Percentiles rank a stretch among this genome's conserved stretches.
Evolutionary conservation across 2,888 invertebrate species (phyloP).

Genomic region (Epinotia bilunana): DNA sequence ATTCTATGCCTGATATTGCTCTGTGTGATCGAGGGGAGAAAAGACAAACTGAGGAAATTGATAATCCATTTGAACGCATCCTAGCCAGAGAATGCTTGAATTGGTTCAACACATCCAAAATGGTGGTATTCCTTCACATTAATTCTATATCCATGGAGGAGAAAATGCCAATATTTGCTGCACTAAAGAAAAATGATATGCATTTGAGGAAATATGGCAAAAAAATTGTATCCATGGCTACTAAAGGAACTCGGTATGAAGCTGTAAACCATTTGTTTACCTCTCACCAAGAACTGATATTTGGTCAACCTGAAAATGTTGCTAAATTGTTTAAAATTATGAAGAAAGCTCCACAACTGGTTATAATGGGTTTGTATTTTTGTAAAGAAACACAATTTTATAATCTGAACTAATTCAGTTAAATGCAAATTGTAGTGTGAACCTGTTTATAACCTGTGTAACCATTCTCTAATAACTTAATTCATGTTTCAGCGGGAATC

Average conservation of each 20-base stretch:
- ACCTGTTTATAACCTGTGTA: background rate
- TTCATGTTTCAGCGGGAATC: slow-evolving; percentile 86
- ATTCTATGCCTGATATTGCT: slow-evolving; percentile 72
- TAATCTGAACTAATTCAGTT: background rate
- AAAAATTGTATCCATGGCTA: slow-evolving; percentile 86
- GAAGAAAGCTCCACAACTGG: slow-evolving; percentile 88
- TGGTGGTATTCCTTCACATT: slow-evolving; percentile 89
- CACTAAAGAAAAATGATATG: slow-evolving; percentile 88
- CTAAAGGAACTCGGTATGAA: slow-evolving; percentile 88
- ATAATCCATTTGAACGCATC: slow-evolving; percentile 89
- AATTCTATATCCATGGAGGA: slow-evolving; percentile 89
- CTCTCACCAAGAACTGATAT: slow-evolving; percentile 87
- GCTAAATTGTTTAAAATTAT: slow-evolving; percentile 86
- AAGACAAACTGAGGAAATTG: slow-evolving; percentile 61
- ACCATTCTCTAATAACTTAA: slow-evolving; percentile 47
- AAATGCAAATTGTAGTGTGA: background rate
- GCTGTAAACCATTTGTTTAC: slow-evolving; percentile 86
- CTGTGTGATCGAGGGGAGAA: slow-evolving; percentile 79
- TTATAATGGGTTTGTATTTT: slow-evolving; percentile 86
- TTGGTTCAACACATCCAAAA: slow-evolving; percentile 88
- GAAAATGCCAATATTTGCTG: slow-evolving; percentile 85
- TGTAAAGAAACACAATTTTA: background rate
- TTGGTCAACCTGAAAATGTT: slow-evolving; percentile 87
- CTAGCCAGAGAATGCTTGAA: slow-evolving; percentile 88
- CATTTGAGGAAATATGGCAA: slow-evolving; percentile 87